Conservation (phyloP, 2,797 vertebrate genomes). For the Acanthopagrus latus region DNA sequence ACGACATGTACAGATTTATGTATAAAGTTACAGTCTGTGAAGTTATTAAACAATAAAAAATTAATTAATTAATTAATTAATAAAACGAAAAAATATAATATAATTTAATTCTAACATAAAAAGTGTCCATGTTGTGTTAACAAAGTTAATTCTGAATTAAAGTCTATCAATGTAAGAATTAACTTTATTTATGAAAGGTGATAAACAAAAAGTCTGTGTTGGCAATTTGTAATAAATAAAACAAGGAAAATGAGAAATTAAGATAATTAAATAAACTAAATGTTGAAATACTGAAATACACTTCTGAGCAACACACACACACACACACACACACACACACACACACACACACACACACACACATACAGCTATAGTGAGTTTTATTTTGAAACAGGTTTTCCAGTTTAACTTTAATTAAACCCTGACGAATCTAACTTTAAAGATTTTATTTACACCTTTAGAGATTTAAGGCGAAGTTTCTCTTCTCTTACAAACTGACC, state of each 20-base stretch:
- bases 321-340: slow-evolving; percentile 2
- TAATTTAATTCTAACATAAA: too few species aligned
- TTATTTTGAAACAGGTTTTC: background rate
- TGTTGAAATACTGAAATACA: background rate
- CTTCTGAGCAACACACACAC: background rate
- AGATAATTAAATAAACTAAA: background rate
- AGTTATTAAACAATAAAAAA: background rate
- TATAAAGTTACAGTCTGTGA: background rate
- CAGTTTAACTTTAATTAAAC: background rate
- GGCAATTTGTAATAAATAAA: background rate
- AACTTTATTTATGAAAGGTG: background rate
- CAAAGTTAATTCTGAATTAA: too few species aligned
- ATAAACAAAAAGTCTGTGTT: background rate
- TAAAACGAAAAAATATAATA: background rate
- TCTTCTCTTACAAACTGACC: slow-evolving; percentile 26
- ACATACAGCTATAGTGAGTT: background rate
- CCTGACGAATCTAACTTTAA: background rate
- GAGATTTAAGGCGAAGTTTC: slow-evolving; percentile 16
- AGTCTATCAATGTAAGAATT: background rate
- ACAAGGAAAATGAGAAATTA: background rate
- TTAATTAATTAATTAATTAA: too few species aligned
- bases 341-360: background rate
- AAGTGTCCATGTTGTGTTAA: too few species aligned
- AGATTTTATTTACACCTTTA: slow-evolving; percentile 18
- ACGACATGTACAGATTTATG: background rate